Conservation (phyloP, 2,888 invertebrate species). For the Scrobipalpa atriplicella region DNA sequence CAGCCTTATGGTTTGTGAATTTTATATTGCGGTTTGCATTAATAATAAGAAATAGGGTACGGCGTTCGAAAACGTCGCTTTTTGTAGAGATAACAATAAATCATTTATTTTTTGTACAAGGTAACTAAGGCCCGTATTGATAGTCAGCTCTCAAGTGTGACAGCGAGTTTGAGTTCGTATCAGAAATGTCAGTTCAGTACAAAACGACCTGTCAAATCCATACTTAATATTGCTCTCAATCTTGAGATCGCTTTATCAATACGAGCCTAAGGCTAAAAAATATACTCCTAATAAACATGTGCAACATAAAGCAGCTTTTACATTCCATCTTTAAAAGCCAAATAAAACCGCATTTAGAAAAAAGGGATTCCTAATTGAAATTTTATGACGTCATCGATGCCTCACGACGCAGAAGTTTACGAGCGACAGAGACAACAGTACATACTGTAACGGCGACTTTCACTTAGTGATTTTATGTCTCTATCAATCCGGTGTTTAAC, state of each 20-base stretch:
- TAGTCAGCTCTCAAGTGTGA: no score
- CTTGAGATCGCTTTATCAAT: no score
- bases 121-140: no score
- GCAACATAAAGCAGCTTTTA: neutral
- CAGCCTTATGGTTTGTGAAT: slow-evolving; percentile 46
- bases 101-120: no score
- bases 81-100: no score
- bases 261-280: no score
- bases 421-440: neutral
- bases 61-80: neutral
- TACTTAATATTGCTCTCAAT: no score
- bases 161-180: no score
- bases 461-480: slow-evolving; percentile 57
- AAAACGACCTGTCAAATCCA: no score
- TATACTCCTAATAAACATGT: no score
- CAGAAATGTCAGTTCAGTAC: no score
- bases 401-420: neutral
- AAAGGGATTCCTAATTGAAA: slow-evolving; percentile 13
- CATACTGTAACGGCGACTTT: slow-evolving; percentile 40
- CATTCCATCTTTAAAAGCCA: neutral
- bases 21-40: slow-evolving; percentile 34
- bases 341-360: slow-evolving; percentile 1
- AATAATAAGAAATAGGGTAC: neutral
- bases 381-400: slow-evolving; percentile 14
- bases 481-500: slow-evolving; percentile 47